phyloP scores from a whole-genome alignment of 2,888 invertebrate species.

The Drosophila setosimentum region DNA sequence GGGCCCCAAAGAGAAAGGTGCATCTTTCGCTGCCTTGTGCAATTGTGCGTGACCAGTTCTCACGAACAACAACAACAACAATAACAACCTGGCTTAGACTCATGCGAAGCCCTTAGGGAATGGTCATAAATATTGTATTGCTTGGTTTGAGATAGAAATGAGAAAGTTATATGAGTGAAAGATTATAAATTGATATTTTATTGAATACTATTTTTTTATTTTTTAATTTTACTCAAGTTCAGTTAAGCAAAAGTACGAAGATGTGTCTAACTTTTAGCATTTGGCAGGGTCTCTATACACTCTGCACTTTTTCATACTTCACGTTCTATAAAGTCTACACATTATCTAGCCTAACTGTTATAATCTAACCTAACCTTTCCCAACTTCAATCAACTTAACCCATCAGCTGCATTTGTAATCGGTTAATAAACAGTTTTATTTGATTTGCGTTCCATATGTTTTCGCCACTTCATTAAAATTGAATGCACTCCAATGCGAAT shows the following conservation, averaged over 20 bases:
- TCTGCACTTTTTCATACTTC: background rate
- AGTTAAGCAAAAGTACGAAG: background rate
- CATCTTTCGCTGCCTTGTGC: slow-evolving; percentile 17
- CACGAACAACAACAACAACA: slow-evolving; percentile 3
- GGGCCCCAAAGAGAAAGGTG: slow-evolving; percentile 39
- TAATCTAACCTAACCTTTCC: background rate
- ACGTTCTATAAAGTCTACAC: background rate
- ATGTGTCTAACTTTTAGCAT: fast-evolving
- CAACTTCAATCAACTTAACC: background rate
- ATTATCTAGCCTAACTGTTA: background rate
- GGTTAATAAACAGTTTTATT: background rate
- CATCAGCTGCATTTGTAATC: background rate
- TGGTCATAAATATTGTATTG: background rate
- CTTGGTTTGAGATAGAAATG: background rate
- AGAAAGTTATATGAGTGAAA: background rate
- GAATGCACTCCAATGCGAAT: too few species aligned
- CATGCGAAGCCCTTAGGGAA: slow-evolving; percentile 6
- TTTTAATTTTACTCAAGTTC: too few species aligned
- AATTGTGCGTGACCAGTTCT: slow-evolving; percentile 44
- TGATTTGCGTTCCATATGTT: background rate
- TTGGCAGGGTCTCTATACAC: background rate
- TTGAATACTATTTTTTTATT: too few species aligned
- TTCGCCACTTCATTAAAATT: background rate
- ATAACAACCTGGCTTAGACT: slow-evolving; percentile 9
- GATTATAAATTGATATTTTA: too few species aligned